These are phyloP conservation scores for Gymnothorax javanicus DNA, from an alignment of 2,797 vertebrate genomes.

Conservation along the genomic window DNA sequence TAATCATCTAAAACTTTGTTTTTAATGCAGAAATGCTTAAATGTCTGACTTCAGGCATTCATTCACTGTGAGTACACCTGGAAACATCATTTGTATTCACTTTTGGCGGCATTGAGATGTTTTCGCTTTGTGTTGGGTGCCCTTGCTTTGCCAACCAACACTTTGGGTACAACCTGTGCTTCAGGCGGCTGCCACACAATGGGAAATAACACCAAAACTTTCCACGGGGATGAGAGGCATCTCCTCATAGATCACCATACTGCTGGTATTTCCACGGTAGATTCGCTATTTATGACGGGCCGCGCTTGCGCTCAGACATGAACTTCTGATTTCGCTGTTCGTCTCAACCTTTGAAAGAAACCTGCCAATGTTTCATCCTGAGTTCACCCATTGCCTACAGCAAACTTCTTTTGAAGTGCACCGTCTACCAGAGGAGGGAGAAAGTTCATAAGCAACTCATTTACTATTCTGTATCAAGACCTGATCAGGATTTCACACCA, in stretches of 20 bases:
- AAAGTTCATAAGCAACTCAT: slow-evolving; percentile 62
- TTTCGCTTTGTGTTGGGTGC: not conserved
- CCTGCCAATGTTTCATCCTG: slow-evolving; percentile 54
- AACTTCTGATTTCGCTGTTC: slow-evolving; percentile 51
- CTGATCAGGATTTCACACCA: slow-evolving; percentile 23
- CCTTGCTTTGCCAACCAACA: not conserved
- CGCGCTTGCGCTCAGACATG: slow-evolving; percentile 50
- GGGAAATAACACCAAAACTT: not conserved
- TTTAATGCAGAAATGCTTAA: no score
- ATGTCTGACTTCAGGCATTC: no score
- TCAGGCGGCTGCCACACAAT: not conserved
- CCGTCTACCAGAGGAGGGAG: slow-evolving; percentile 53
- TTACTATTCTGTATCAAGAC: slow-evolving; percentile 65
- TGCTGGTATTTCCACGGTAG: slow-evolving; percentile 31
- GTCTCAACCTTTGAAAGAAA: slow-evolving; percentile 47
- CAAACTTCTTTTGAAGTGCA: slow-evolving; percentile 65
- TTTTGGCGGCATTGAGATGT: no score
- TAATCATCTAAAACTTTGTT: no score
- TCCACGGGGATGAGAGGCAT: slow-evolving; percentile 3
- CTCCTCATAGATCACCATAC: slow-evolving; percentile 20
- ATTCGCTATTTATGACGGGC: slow-evolving; percentile 42
- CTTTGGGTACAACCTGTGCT: not conserved
- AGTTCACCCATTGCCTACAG: slow-evolving; percentile 59
- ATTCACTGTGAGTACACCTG: no score
- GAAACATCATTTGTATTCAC: no score